Base-by-base conservation (phyloP, 2,113 vertebrate species). In the Pongo abelii region DNA sequence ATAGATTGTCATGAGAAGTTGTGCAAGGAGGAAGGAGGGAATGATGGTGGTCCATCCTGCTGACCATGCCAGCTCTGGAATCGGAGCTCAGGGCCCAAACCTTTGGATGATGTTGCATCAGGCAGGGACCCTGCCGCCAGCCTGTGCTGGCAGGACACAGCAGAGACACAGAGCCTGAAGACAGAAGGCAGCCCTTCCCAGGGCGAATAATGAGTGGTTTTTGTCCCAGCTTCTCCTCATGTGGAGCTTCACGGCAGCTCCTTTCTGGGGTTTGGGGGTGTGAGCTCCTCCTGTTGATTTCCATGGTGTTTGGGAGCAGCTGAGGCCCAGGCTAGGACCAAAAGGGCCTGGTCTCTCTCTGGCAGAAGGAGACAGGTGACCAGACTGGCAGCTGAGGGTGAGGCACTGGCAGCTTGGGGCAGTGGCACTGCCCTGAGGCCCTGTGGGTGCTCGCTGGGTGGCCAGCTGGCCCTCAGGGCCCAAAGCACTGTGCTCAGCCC, bases 41-140 rank as follows among this genome's bases (percentile, higher is more conserved):
- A 0, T 27, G 25, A 22, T 22, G 0, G 0, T 38, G 64, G 5
- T 2, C 74, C 57, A 8, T 13, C 8, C n/a, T 40, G 48, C 77
- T 38, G 61, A 46, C 61, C n/a, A 8, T 2, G 17, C 23, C 0
- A 11, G 30, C 13, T n/a, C n/a, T 70, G 48, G 30, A 61, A 6
- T 38, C 3, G 0, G n/a, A 40, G 22, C 46, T 64, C 18, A 23
- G 57, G 46, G 4, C 46, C 64, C 14, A 40, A 79, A 2, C 23
- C 64, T 79, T 40, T 1, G 3, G 22, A 30, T 2, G 23, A 4
- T 32, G 22, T 67, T 13, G 5, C 9, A 0, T 10, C 1, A 3
- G 25, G 57, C 3, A 11, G n/a, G 50, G 72, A 14, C 59, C 27
- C 77, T 88, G 87, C 17, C 30, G 32, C 25, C 2, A 0, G 25